Base-by-base conservation (phyloP, 2,113 vertebrate genomes). In the Dromiciops gliroides region DNA sequence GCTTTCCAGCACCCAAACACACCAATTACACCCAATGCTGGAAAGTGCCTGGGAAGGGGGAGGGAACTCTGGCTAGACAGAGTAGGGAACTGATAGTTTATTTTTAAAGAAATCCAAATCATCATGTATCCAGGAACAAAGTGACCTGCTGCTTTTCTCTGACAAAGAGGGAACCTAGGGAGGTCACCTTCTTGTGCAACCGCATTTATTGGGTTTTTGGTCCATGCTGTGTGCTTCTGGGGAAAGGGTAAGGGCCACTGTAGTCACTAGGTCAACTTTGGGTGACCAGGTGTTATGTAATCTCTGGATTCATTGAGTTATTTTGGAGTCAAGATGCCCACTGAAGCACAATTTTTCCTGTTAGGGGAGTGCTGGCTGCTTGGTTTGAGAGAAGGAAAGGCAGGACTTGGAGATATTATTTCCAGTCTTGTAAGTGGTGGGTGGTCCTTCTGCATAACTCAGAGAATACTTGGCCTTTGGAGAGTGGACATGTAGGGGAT, bases 11-110 rank as follows among this genome's bases (percentile, higher is more conserved):
- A 51, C 88, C 67, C 12, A 89, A 31, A 26, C 19, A 23, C 83
- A 31, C n/a, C 83, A 12, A 28, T 90, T 28, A 31, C 89, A 90
- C 10, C 48, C 47, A 49, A 48, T 25, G 3, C 50, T 96, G 93
- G 90, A 96, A 92, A 94, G 94, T 95, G 91, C 67, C 89, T 92
- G 93, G 51, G 22, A 50, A 31, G 28, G 89, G 95, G 89, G 19
- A 75, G 19, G 24, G 50, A 93, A 51, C 44, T 89, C 90, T 92
- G 44, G 23, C 48, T 31, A 44, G 24, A 11, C 50, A 48, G 44
- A 93, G 92, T 49, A 89, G 53, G 51, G 48, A 37, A 67, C 67
- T 75, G 37, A 6, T 50, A 89, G 22, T 28, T 22, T 48, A 60
- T 37, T 50, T 52, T 88, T 52, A 94, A 53, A 51, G n/a, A 75